A percentile compares a stretch with the other conserved stretches of the same genome.
Conservation (phyloP, 2,113 vertebrate species). For the Cephalopholis sonnerati region DNA sequence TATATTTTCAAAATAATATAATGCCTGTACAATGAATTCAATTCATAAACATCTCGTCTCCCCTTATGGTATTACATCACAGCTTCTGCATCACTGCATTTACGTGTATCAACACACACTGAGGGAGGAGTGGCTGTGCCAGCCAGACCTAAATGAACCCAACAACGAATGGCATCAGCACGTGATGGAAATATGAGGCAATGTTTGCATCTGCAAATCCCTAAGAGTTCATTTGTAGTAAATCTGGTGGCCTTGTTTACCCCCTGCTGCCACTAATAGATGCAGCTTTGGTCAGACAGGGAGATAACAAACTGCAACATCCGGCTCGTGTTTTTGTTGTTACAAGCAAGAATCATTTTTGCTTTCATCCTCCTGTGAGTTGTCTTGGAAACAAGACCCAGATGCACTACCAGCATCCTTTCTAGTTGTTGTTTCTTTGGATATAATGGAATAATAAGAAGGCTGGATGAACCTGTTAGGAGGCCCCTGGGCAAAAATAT, state of each 20-base stretch:
- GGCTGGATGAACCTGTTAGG: background rate
- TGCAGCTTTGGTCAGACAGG: background rate
- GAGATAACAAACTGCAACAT: background rate
- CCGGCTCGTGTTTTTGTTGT: background rate
- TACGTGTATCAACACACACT: slow-evolving; percentile 65
- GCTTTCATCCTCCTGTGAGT: slow-evolving; percentile 5
- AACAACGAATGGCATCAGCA: slow-evolving; percentile 48
- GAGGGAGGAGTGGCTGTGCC: slow-evolving; percentile 53
- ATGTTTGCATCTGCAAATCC: slow-evolving; percentile 8
- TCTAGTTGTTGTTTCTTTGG: background rate
- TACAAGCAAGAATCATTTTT: background rate
- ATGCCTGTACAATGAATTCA: background rate
- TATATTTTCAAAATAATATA: background rate
- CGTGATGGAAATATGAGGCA: slow-evolving; percentile 51
- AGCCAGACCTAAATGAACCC: slow-evolving; percentile 11
- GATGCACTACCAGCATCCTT: slow-evolving; percentile 6
- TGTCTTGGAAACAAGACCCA: slow-evolving; percentile 48
- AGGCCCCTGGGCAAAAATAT: background rate
- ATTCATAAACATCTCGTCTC: background rate
- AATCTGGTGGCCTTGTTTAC: background rate
- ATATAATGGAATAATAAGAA: background rate
- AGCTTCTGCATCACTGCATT: slow-evolving; percentile 69
- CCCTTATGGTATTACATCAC: slow-evolving; percentile 76
- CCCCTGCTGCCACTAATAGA: background rate
- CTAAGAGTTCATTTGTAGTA: background rate